Conservation (phyloP, 2,113 vertebrate genomes). For the Crotophaga sulcirostris region DNA sequence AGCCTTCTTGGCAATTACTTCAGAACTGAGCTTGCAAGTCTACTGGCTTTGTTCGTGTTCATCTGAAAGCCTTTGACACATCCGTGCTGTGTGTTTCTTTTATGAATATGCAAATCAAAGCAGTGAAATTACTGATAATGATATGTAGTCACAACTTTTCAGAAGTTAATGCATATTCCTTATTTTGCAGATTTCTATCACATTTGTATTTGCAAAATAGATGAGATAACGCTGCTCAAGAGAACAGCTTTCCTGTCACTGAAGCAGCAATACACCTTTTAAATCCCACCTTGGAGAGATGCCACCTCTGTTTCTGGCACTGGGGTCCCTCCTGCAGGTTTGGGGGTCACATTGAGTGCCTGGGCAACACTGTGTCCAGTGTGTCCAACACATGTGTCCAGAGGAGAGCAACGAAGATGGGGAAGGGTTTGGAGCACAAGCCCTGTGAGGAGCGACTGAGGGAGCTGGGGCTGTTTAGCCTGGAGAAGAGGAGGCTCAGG, state of each 20-base stretch:
- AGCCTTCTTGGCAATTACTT: neutral
- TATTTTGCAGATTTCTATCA: slow-evolving; percentile 69
- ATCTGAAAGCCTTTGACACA: slow-evolving; percentile 61
- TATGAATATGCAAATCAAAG: slow-evolving; percentile 71
- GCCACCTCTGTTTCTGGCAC: neutral
- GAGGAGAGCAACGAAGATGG: no score
- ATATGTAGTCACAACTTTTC: slow-evolving; percentile 69
- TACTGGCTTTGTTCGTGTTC: slow-evolving; percentile 20
- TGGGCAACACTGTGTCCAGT: no score
- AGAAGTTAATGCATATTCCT: slow-evolving; percentile 62
- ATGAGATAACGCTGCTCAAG: slow-evolving; percentile 27
- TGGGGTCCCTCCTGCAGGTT: neutral
- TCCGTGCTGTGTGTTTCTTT: slow-evolving; percentile 56
- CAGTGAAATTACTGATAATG: slow-evolving; percentile 62
- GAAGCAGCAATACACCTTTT: neutral
- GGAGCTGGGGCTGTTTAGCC: no score
- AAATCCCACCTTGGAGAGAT: neutral
- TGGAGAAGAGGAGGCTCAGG: no score
- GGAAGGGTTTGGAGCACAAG: no score
- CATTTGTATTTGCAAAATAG: slow-evolving; percentile 70
- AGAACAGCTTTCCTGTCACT: slow-evolving; percentile 36
- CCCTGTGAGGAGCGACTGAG: no score
- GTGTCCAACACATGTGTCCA: no score
- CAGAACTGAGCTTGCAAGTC: slow-evolving; percentile 29
- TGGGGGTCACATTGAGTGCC: accelerated